Percentiles rank a stretch among this genome's conserved stretches.
Conservation (phyloP, 2,113 vertebrate species). For the Noturus placidus region DNA sequence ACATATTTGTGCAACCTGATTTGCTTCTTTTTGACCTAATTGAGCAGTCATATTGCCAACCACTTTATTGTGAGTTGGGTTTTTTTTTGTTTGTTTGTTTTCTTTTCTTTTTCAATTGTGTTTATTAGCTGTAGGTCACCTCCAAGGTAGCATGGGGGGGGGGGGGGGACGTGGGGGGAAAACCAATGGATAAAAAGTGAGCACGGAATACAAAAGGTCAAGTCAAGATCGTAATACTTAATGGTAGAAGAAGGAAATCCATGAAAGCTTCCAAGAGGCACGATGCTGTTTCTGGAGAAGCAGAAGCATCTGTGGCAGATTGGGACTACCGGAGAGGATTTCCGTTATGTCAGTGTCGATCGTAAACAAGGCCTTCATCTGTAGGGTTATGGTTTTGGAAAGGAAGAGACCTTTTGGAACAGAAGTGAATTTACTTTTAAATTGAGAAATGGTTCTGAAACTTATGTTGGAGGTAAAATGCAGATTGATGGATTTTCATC, state of each 20-base stretch:
- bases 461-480: not conserved
- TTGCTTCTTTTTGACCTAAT: constrained; percentile 20
- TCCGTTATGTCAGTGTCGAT: not conserved
- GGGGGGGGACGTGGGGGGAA: constrained; percentile 37
- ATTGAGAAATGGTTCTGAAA: not conserved
- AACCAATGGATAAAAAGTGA: constrained; percentile 70
- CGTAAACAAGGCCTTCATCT: not conserved
- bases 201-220: constrained; percentile 66
- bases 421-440: not conserved
- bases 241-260: constrained; percentile 73
- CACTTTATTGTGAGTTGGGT: not conserved
- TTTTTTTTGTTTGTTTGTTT: not conserved
- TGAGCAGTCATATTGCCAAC: not conserved
- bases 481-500: not conserved
- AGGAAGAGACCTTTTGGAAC: not conserved
- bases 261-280: constrained; percentile 66
- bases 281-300: constrained; percentile 54
- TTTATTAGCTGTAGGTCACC: constrained; percentile 72
- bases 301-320: constrained; percentile 47
- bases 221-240: constrained; percentile 71
- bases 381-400: not conserved
- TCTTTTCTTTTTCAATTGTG: not conserved
- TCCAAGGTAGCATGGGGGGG: constrained; percentile 57
- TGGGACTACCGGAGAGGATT: not conserved
- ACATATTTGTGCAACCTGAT: constrained; percentile 27